Conservation (phyloP, 2,113 vertebrate genomes). For the Antennarius striatus region DNA sequence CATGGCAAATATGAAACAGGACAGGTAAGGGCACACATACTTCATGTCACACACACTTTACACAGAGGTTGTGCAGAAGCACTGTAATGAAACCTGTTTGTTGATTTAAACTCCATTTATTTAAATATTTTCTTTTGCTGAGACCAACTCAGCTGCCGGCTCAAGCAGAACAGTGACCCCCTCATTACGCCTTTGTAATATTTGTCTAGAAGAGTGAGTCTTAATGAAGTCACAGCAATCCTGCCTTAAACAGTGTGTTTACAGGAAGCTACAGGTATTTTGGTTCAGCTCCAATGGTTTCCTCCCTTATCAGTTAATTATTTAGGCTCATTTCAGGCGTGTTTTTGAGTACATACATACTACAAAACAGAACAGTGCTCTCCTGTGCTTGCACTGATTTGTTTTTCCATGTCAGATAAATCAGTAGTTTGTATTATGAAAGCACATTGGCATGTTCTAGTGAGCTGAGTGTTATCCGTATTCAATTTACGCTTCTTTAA, state of each 20-base stretch:
- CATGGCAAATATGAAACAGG: conserved; percentile 96
- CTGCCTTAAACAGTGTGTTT: no score
- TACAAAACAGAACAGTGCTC: neutral
- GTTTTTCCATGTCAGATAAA: conserved; percentile 7
- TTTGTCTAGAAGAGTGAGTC: no score
- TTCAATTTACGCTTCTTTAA: conserved; percentile 20
- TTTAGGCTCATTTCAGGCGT: neutral
- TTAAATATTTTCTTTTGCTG: no score
- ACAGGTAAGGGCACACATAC: conserved; percentile 81
- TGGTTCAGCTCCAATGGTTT: neutral
- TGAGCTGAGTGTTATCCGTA: conserved; percentile 39
- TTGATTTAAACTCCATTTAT: no score
- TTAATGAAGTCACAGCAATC: no score
- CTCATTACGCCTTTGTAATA: no score
- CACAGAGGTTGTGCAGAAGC: no score
- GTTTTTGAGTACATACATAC: neutral
- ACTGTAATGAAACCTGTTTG: no score
- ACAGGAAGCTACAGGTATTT: no score
- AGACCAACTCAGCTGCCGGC: no score
- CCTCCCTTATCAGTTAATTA: neutral
- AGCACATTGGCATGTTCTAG: conserved; percentile 3
- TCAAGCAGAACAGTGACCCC: no score
- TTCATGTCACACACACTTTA: neutral
- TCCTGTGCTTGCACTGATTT: neutral
- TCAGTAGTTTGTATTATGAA: conserved; percentile 4